Conservation (phyloP, 2,888 invertebrate genomes). For the Drosophila mayaguana region DNA sequence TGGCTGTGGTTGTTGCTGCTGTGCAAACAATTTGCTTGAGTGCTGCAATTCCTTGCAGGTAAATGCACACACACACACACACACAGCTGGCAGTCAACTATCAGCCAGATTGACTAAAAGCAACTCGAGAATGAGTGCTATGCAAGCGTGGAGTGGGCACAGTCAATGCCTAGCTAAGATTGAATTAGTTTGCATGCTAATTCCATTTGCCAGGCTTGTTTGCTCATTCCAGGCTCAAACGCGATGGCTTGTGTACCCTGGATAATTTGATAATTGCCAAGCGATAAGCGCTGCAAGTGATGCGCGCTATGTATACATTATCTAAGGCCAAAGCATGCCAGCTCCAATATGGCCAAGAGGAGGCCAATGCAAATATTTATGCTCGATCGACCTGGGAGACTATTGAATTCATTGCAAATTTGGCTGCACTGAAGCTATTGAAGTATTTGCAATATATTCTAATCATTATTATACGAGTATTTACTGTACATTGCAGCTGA, state of each 20-base stretch:
- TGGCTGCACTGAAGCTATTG: background rate
- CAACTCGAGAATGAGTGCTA: constrained; percentile 6
- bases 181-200: constrained; percentile 51
- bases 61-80: constrained; percentile 32
- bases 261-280: constrained; percentile 48
- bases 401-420: background rate
- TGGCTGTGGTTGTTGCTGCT: constrained; percentile 21
- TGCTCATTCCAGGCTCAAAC: constrained; percentile 10
- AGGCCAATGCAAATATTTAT: constrained; percentile 5
- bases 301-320: constrained; percentile 12
- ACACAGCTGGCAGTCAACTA: constrained; percentile 11
- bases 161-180: constrained; percentile 23
- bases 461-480: background rate
- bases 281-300: constrained; percentile 29
- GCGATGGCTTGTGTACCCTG: constrained; percentile 13
- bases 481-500: background rate
- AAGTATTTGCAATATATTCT: background rate
- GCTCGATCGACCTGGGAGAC: background rate
- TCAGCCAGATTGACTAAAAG: constrained; percentile 20
- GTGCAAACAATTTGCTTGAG: constrained; percentile 64
- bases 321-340: background rate
- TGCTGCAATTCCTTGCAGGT: constrained; percentile 59
- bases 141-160: constrained; percentile 5
- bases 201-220: constrained; percentile 25
- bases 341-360: background rate